Base-by-base conservation (phyloP, 2,888 invertebrate genomes). In the Nectonema munidae region DNA sequence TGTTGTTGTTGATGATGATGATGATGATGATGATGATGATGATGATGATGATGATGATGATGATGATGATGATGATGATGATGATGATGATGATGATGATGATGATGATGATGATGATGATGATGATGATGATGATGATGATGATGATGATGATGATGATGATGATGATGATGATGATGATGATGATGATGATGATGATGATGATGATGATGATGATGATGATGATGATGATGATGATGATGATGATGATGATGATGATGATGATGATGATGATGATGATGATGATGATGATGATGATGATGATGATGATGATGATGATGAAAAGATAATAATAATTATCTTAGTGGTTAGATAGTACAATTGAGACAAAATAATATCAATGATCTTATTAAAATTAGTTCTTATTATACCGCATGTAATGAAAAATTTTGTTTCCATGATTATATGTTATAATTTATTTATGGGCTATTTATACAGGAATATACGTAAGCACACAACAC, bases 21-120 rank as follows among this genome's bases (percentile, higher is more conserved):
- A 25, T 25, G n/a, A 25, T 25, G n/a, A 25, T 25, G n/a, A 25
- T 25, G n/a, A 25, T 25, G n/a, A 25, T 25, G n/a, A 25, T 25
- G n/a, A 25, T 25, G n/a, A 25, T 25, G n/a, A 25, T 25, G n/a
- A 25, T 25, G n/a, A 25, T 25, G n/a, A 25, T 25, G n/a, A 25
- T 25, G n/a, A 25, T 25, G n/a, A 25, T 25, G n/a, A 25, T 25
- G n/a, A 25, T 25, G n/a, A 25, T 25, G n/a, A 25, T 25, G n/a
- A 25, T 25, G n/a, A 25, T 25, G n/a, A 25, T 25, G n/a, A 25
- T 25, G n/a, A 25, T 25, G n/a, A 25, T 25, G n/a, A 25, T 25
- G n/a, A 25, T 25, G n/a, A 25, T 25, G n/a, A 25, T 25, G 25
- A 25, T 25, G 25, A 25, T 25, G 25, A 25, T 25, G 25, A 25